Percentiles rank a stretch among this genome's conserved stretches.
phyloP scores from a whole-genome alignment of 1,140 invertebrate genomes.

The Eufriesea mexicana region DNA sequence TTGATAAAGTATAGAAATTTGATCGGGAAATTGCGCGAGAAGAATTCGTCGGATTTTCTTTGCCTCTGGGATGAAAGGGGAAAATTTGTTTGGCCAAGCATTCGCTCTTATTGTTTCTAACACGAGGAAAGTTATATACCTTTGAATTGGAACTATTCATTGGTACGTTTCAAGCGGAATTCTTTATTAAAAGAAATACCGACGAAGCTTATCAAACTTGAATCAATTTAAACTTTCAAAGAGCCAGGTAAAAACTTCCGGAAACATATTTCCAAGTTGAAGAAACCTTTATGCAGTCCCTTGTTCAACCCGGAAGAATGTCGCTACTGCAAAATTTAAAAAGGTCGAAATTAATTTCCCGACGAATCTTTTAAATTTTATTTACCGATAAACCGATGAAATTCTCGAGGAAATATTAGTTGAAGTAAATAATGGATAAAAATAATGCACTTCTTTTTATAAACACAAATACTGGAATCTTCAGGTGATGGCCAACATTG shows the following conservation, averaged over 20 bases:
- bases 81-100: not conserved
- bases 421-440: too few relatives aligned
- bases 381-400: too few relatives aligned
- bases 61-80: not conserved
- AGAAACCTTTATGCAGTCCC: not conserved
- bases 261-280: slow-evolving; percentile 19
- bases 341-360: not conserved
- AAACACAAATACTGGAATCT: too few relatives aligned
- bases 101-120: not conserved
- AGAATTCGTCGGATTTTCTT: not conserved
- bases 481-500: too few relatives aligned
- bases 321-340: not conserved
- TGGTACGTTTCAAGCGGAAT: slow-evolving; percentile 9
- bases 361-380: too few relatives aligned
- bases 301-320: slow-evolving; percentile 1
- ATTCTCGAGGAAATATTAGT: too few relatives aligned
- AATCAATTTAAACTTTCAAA: slow-evolving; percentile 40
- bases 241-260: slow-evolving; percentile 11
- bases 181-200: slow-evolving; percentile 28
- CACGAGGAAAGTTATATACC: not conserved
- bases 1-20: too few relatives aligned
- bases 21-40: too few relatives aligned
- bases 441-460: too few relatives aligned
- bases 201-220: slow-evolving; percentile 12
- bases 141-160: not conserved